Evolutionary conservation across 2,797 vertebrate genomes (phyloP).

Genomic region (Melanotaenia boesemani): DNA sequence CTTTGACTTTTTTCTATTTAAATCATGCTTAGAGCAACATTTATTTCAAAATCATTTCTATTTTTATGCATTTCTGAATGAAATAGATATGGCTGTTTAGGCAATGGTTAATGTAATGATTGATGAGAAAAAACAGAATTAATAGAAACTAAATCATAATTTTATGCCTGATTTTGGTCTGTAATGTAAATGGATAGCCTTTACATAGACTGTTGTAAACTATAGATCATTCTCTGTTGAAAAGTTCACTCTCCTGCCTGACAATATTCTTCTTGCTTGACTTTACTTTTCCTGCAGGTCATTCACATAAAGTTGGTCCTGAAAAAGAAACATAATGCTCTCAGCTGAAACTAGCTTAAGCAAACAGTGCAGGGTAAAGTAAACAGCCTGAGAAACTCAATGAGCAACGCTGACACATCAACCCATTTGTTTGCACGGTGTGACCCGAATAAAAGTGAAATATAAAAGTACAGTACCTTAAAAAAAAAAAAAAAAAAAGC

Average conservation of each 20-base stretch:
- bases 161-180: too few relatives aligned
- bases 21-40: too few relatives aligned
- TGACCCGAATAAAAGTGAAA: conserved; percentile 4
- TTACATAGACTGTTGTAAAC: not conserved
- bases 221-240: not conserved
- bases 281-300: conserved; percentile 35
- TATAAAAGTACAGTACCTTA: not conserved
- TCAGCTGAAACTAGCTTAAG: conserved; percentile 64
- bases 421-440: not conserved
- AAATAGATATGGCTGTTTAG: too few relatives aligned
- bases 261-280: conserved; percentile 36
- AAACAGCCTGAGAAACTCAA: conserved; percentile 63
- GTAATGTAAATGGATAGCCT: not conserved
- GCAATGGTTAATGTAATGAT: too few relatives aligned
- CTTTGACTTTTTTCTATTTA: not conserved
- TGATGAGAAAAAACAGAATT: too few relatives aligned
- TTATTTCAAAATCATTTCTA: too few relatives aligned
- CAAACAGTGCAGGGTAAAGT: conserved; percentile 57
- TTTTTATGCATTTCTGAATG: too few relatives aligned
- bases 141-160: too few relatives aligned
- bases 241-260: conserved; percentile 28
- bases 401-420: conserved; percentile 17
- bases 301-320: conserved; percentile 42
- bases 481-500: too few relatives aligned
- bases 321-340: conserved; percentile 44